Evolutionary conservation across 2,888 invertebrate species (phyloP), one percentile per base, ranked within the genome.

Genomic region (Rotaria sp.): DNA sequence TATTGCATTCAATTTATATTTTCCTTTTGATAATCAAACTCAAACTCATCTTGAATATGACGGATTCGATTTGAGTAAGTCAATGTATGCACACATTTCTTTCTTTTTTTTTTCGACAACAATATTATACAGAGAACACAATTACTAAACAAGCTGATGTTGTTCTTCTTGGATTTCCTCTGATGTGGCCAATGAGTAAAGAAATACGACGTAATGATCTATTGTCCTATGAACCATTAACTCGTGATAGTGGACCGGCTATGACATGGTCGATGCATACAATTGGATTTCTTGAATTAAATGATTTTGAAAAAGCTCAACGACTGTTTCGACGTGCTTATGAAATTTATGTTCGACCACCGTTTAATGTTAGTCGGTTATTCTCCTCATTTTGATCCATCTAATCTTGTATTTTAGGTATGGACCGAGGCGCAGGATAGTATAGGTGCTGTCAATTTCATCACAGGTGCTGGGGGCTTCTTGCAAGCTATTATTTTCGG

Each of bases 241-340:
- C 90, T 11, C 87, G 88, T 30, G 88, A 88, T 4, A 88, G 88
- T 35, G 92, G 92, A 8, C 92, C 92, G 4, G 92, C 92, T 2
- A 92, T 92, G 92, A 92, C 92, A 0, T 92, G 92, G 92, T 89
- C 90, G 15, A 91, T 92, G 90, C 92, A 90, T 88, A 88, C 91
- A 30, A 89, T 92, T 84, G 91, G 91, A 30, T 91, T 90, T 89
- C 87, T 92, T 84, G 90, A 92, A 87, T 85, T 92, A 8, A 89
- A 88, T 24, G 89, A 91, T 10, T 35, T 88, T 18, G 88, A 88
- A 5, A 89, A 89, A 87, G 92, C 92, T 8, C 89, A 89, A 21
- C 84, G 86, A 15, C 85, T 90, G 10, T 91, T 92, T 88, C 87
- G 88, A 48, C 89, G 88, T 87, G 90, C 90, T 86, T 89, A 90